Evolutionary conservation across 1,140 invertebrate genomes (phyloP).

Genomic region (Ladona fulva): DNA sequence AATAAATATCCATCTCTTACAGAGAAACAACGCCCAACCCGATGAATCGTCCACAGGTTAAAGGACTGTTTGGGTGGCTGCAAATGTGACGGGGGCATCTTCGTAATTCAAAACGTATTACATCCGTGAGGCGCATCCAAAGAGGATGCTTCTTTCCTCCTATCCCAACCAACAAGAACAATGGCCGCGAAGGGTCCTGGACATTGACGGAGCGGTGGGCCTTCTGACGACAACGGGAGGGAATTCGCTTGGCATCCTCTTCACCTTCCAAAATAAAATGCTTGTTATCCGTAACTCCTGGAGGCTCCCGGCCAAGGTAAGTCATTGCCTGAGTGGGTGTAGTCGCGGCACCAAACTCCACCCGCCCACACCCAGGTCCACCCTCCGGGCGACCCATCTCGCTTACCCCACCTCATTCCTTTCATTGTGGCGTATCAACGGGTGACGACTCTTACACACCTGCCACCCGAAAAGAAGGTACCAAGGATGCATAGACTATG

Average conservation of each 20-base stretch:
- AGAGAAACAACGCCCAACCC: no score
- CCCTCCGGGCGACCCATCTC: no score
- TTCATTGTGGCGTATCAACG: background rate
- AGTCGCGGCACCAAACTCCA: no score
- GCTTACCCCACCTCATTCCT: background rate
- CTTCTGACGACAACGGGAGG: background rate
- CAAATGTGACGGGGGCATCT: background rate
- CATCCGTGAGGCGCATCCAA: background rate
- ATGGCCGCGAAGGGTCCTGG: background rate
- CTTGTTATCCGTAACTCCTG: background rate
- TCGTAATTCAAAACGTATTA: constrained; percentile 2
- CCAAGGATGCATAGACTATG: background rate
- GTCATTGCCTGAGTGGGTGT: background rate
- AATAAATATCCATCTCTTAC: no score
- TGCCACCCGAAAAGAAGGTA: background rate
- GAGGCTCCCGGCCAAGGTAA: background rate
- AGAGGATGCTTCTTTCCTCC: background rate
- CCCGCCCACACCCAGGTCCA: background rate
- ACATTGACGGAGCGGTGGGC: background rate
- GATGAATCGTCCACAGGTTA: no score
- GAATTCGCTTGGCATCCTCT: background rate
- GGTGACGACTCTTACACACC: no score
- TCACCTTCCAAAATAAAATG: background rate
- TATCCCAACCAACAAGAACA: background rate
- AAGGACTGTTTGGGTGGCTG: background rate